phyloP scores from a whole-genome alignment of 2,797 vertebrate genomes.

The Channa striata region DNA sequence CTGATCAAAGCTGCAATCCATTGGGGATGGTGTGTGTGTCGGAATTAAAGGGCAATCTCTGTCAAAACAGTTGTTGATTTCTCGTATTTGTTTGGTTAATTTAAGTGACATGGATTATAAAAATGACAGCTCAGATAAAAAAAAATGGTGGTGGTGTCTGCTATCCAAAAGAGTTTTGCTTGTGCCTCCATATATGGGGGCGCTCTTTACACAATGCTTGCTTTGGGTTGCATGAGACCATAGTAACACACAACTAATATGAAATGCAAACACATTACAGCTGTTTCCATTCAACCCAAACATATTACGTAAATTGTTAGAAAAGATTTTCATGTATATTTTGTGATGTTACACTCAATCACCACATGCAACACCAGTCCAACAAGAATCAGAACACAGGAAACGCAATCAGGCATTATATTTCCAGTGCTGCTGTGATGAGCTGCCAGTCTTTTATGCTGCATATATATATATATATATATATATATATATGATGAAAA shows the following conservation, averaged over 20 bases:
- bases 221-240: too few relatives aligned
- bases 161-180: too few relatives aligned
- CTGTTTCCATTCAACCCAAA: background rate
- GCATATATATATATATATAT: constrained; percentile 17
- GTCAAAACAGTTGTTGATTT: constrained; percentile 6
- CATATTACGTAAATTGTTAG: background rate
- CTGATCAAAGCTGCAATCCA: constrained; percentile 39
- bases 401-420: constrained; percentile 44
- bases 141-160: background rate
- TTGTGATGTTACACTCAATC: background rate
- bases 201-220: too few relatives aligned
- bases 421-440: constrained; percentile 34
- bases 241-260: too few relatives aligned
- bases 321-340: background rate
- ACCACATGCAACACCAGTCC: constrained; percentile 15
- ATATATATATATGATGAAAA: too few relatives aligned
- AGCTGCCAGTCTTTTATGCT: constrained; percentile 41
- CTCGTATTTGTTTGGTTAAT: constrained; percentile 12
- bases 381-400: background rate
- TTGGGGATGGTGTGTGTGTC: background rate
- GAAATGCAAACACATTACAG: background rate
- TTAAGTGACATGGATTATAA: constrained; percentile 11
- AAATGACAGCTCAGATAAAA: constrained; percentile 13
- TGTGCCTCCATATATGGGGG: too few relatives aligned
- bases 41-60: constrained; percentile 23